Evolutionary conservation across 1,140 invertebrate species (phyloP), one percentile per base, ranked within the genome.

Genomic region (Telenomus remus): DNA sequence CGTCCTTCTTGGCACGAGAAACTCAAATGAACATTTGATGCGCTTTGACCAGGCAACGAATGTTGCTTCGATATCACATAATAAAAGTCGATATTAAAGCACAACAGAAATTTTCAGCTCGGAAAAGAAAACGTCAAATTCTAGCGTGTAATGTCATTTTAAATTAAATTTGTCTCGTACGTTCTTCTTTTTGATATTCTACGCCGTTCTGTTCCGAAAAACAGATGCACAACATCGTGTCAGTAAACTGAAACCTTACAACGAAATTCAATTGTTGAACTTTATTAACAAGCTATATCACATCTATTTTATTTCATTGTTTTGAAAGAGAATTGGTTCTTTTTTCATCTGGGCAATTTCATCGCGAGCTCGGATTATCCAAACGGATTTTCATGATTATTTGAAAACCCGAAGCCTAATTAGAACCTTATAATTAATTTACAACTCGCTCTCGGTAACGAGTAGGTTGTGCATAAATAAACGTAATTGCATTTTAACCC

Each of bases 401-500:
- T 75, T 39, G 43, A 16, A n/a, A 57, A 57, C 51, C 72, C 63
- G 68, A 75, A 57, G 64, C 51, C 72, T 68, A 75, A 75, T 75
- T 75, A 69, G 64, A 64, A 64, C 53, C 64, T 64, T 75, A 69
- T 69, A 68, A 75, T 75, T 75, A 63, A 63, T 75, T 75, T 69
- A 64, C 12, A 63, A 19, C 47, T 50, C 66, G 64, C 72, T 75
- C 68, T 57, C 44, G 27, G 48, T 74, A 74, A 74, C 57, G 72
- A 63, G 64, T 43, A 43, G 3, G 63, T 57, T 43, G 53, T 19
- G 35, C 59, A 47, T 27, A 47, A 34, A 39, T 12, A 48, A 3
- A 6, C 63, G 59, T 64, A 75, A 75, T 57, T 44, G 64, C 56
- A 57, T 64, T 69, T 64, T 59, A 64, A 59, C 49, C 12, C 55